These are phyloP conservation scores for Caenorhabditis tropicalis DNA, from an alignment of 1,140 invertebrate species.

Conservation along the genomic window DNA sequence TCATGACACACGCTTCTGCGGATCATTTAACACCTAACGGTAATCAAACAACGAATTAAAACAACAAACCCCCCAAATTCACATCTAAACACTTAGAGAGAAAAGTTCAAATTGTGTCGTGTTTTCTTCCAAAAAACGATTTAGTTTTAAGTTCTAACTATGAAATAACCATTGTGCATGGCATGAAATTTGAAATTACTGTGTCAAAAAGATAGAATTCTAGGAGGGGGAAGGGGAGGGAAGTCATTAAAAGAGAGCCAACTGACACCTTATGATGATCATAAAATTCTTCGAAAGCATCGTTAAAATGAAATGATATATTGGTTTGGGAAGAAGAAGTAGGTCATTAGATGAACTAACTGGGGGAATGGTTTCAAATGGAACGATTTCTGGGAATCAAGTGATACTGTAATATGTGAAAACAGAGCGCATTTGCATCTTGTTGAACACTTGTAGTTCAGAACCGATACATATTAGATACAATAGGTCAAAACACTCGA, in stretches of 20 bases:
- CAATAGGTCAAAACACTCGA: slow-evolving; percentile 24
- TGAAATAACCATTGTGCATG: too few relatives aligned
- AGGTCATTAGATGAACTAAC: too few relatives aligned
- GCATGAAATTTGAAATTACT: background rate
- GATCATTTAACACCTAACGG: slow-evolving; percentile 37
- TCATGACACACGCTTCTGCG: slow-evolving; percentile 35
- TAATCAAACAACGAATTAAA: background rate
- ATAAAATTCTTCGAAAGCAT: background rate
- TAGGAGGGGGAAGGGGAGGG: too few relatives aligned
- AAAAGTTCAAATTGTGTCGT: background rate
- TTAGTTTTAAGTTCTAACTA: background rate
- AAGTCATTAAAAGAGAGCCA: slow-evolving; percentile 4
- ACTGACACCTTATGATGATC: slow-evolving; percentile 26
- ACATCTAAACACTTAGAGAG: background rate
- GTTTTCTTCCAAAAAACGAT: background rate
- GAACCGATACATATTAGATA: background rate
- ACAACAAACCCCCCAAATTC: background rate
- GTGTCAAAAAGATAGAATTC: too few relatives aligned
- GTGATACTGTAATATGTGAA: too few relatives aligned
- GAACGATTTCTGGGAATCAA: too few relatives aligned
- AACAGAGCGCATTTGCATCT: background rate
- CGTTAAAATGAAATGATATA: background rate
- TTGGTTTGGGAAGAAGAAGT: background rate
- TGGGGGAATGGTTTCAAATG: too few relatives aligned
- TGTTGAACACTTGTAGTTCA: background rate